These are phyloP conservation scores for Diadema setosum DNA, from an alignment of 35 echinoderm and acorn worm genomes.

Conservation along the genomic window DNA sequence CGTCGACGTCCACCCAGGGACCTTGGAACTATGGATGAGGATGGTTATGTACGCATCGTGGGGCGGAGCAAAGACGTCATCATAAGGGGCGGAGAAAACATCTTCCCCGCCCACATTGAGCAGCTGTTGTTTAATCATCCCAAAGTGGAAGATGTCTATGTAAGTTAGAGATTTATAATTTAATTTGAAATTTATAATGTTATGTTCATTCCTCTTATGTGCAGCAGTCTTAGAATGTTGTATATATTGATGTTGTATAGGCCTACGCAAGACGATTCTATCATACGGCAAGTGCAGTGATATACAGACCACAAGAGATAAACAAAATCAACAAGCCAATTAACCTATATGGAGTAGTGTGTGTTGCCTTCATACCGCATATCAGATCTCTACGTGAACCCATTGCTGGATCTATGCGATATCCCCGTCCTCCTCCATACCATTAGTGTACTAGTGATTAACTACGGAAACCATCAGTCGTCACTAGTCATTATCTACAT, in stretches of 20 bases:
- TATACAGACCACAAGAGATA: no score
- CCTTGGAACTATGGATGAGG: constrained; percentile 45
- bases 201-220: neutral
- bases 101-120: constrained; percentile 58
- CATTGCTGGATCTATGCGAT: no score
- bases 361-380: no score
- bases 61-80: constrained; percentile 54
- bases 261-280: neutral
- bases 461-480: no score
- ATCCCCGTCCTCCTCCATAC: no score
- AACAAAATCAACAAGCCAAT: no score
- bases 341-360: no score
- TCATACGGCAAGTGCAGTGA: neutral
- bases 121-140: constrained; percentile 41
- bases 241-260: neutral
- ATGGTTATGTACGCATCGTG: constrained; percentile 20
- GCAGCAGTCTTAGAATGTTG: neutral
- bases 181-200: neutral
- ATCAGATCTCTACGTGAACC: no score
- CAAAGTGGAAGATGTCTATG: constrained; percentile 46
- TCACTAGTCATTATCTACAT: no score
- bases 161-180: neutral
- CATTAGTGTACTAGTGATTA: no score
- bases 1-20: no score
- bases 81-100: constrained; percentile 55